phyloP scores from a whole-genome alignment of 2,797 vertebrate species.

The Buphagus erythrorhynchus region DNA sequence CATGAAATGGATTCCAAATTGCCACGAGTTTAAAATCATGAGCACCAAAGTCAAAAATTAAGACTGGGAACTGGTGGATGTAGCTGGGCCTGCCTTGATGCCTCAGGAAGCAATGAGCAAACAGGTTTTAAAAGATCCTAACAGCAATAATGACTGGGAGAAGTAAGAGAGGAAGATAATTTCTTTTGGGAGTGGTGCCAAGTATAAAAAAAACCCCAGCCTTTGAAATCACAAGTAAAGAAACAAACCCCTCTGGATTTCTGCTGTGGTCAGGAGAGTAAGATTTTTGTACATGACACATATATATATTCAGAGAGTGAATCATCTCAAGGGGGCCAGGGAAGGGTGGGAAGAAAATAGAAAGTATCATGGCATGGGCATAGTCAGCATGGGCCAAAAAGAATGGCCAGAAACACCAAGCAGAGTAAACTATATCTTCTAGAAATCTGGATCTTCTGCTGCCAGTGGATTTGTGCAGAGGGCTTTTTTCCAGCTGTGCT shows the following conservation, averaged over 20 bases:
- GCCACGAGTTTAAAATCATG: neutral
- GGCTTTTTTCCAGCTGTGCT: neutral
- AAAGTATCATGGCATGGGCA: neutral
- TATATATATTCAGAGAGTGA: neutral
- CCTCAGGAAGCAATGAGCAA: neutral
- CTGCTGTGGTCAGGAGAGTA: conserved; percentile 18
- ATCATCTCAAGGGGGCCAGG: neutral
- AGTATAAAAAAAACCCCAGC: neutral
- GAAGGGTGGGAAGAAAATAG: neutral
- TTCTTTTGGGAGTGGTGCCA: neutral
- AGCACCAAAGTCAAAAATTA: neutral
- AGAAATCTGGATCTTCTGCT: neutral
- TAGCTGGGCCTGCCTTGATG: neutral
- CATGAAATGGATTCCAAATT: neutral
- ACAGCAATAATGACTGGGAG: neutral
- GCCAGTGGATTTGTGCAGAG: neutral
- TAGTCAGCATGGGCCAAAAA: neutral
- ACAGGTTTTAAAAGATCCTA: neutral
- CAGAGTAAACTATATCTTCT: neutral
- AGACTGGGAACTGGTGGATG: neutral
- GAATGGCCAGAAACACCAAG: neutral
- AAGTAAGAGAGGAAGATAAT: neutral
- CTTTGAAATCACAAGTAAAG: neutral
- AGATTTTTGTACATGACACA: neutral
- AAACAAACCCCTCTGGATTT: neutral